A percentile compares a stretch with the other conserved stretches of the same genome.
Evolutionary conservation across 2,113 vertebrate species (phyloP).

Genomic region (Scomber colias): DNA sequence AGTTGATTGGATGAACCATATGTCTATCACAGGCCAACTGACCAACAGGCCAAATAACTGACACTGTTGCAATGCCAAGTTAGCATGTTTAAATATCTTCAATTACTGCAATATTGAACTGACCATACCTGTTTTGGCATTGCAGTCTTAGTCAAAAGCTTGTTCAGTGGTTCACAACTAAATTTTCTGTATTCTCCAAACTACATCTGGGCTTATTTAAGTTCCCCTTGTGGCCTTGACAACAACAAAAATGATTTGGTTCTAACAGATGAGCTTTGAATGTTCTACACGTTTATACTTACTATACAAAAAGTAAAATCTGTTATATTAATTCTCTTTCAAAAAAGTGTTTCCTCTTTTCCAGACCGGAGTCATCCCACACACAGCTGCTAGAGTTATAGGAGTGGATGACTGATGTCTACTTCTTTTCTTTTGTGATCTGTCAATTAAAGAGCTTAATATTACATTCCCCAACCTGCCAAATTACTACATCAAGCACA

Average conservation of each 20-base stretch:
- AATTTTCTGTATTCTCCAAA: neutral
- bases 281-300: neutral
- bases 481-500: neutral
- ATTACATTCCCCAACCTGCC: no score
- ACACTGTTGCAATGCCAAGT: no score
- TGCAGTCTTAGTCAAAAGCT: no score
- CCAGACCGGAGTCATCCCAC: slow-evolving; percentile 45
- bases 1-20: no score
- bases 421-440: slow-evolving; percentile 1
- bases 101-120: no score
- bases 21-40: no score
- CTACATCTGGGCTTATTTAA: neutral
- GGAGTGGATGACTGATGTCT: slow-evolving; percentile 11
- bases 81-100: no score
- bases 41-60: no score
- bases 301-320: neutral
- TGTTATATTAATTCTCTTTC: slow-evolving; percentile 31
- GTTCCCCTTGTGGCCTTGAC: neutral
- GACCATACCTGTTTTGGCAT: no score
- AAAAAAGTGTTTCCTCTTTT: slow-evolving; percentile 17
- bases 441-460: neutral
- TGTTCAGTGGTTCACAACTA: no score
- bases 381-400: slow-evolving; percentile 53
- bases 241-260: neutral
- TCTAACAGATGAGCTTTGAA: neutral